These are phyloP conservation scores for Euwallacea fornicatus DNA, from an alignment of 1,140 invertebrate genomes.

Conservation along the genomic window DNA sequence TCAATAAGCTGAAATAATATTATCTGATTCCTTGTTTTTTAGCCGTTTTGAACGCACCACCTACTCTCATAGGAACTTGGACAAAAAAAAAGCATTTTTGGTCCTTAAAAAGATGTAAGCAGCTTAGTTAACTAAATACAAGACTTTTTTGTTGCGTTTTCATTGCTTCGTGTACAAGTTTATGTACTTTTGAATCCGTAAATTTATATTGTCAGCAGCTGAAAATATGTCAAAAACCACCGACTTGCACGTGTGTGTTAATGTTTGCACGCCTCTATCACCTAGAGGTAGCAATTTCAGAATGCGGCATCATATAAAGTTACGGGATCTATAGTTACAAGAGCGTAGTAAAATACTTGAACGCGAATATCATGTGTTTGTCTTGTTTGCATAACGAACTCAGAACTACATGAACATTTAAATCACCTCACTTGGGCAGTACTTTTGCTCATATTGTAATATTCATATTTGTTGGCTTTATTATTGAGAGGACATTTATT, in stretches of 20 bases:
- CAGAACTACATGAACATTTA: no score
- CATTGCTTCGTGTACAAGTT: background rate
- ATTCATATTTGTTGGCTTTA: no score
- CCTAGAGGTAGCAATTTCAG: background rate
- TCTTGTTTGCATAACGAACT: background rate
- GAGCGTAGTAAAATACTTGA: background rate
- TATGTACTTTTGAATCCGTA: no score
- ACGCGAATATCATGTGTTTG: slow-evolving; percentile 1
- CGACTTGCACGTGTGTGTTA: background rate
- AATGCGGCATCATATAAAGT: background rate
- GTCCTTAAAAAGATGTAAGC: slow-evolving; percentile 37
- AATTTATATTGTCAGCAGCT: no score
- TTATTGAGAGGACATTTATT: no score
- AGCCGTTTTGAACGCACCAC: slow-evolving; percentile 33
- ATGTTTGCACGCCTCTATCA: background rate
- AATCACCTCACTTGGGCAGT: no score
- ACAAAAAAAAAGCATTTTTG: slow-evolving; percentile 36
- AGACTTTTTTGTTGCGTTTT: slow-evolving; percentile 12
- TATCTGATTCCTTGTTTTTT: slow-evolving; percentile 39
- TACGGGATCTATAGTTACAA: background rate
- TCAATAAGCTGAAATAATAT: no score
- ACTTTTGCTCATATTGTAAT: no score
- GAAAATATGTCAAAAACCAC: no score
- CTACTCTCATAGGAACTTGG: slow-evolving; percentile 35
- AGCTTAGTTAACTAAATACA: background rate